Percentiles rank a stretch among this genome's conserved stretches.
Conservation (phyloP, 2,888 invertebrate species). For the Andrena trimmerana region DNA sequence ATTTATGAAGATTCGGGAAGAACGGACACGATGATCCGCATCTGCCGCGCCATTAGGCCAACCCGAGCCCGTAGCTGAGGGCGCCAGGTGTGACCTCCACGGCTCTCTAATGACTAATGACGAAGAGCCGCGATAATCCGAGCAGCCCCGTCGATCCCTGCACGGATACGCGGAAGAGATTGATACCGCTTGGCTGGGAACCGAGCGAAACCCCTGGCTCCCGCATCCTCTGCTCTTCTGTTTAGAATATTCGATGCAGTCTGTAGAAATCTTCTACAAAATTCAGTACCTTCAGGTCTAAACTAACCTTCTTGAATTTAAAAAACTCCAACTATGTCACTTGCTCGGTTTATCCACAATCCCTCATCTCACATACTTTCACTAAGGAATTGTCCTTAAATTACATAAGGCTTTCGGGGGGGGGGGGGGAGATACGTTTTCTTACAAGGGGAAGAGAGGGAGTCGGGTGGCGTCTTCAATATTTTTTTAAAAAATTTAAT, state of each 20-base stretch:
- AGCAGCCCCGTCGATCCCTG: conserved; percentile 47
- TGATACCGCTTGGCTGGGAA: conserved; percentile 78
- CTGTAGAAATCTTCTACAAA: neutral
- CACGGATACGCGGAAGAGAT: conserved; percentile 75
- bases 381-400: too few species aligned
- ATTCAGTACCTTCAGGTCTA: too few species aligned
- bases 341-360: too few species aligned
- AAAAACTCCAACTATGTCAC: too few species aligned
- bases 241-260: neutral
- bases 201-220: conserved; percentile 3
- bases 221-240: neutral
- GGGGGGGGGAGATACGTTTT: too few species aligned
- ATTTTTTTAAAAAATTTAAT: too few species aligned
- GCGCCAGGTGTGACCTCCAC: conserved; percentile 78
- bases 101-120: conserved; percentile 73
- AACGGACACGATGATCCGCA: conserved; percentile 77
- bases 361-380: too few species aligned
- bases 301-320: too few species aligned
- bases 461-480: too few species aligned
- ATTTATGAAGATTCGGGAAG: conserved; percentile 82
- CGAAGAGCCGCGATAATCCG: conserved; percentile 67
- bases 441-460: too few species aligned
- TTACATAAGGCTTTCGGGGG: too few species aligned
- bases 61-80: conserved; percentile 75
- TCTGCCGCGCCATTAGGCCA: conserved; percentile 79